Evolutionary conservation across 2,888 invertebrate genomes (phyloP), one percentile per base, ranked within the genome.

Genomic region (Bimastos eiseni): DNA sequence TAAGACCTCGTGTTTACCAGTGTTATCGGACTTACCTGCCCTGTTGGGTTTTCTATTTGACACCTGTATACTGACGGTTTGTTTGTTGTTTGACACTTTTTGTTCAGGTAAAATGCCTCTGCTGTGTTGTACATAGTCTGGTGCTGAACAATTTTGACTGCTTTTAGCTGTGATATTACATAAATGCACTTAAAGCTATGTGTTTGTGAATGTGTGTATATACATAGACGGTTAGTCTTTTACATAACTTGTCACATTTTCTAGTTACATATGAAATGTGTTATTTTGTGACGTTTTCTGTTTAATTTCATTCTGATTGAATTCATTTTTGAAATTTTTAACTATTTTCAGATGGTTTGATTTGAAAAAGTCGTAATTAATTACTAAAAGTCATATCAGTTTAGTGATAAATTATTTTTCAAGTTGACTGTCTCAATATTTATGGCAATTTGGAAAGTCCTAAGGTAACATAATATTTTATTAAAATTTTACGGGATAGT

Each of bases 91-190:
- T 55, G 55, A 11, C n/a, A 70, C 70, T n/a, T n/a, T 70, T n/a
- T 55, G 55, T 70, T 70, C 13, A n/a, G n/a, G 70, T 70, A 70
- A 70, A 70, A 70, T 70, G 70, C 70, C 5, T 70, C n/a, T 30
- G 30, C 70, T 70, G 70, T 70, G 70, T 17, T 70, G 70, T 70
- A 70, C 11, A 70, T 70, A 70, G 70, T n/a, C n/a, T 70, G 70
- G 70, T n/a, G 70, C 70, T n/a, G n/a, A 70, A 70, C 70, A 70
- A 8, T n/a, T n/a, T 30, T 70, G 70, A 70, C 70, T 70, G 70
- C n/a, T 70, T 70, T 70, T 70, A n/a, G 70, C 70, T 70, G 70
- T 70, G 70, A 70, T 70, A 70, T 70, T 70, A 70, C 70, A 70
- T 5, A 70, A 70, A 70, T n/a, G n/a, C 30, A 70, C 70, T n/a